Evolutionary conservation across 64 coral and sea anemone species (phyloP).

Genomic region (Montipora capricornis): DNA sequence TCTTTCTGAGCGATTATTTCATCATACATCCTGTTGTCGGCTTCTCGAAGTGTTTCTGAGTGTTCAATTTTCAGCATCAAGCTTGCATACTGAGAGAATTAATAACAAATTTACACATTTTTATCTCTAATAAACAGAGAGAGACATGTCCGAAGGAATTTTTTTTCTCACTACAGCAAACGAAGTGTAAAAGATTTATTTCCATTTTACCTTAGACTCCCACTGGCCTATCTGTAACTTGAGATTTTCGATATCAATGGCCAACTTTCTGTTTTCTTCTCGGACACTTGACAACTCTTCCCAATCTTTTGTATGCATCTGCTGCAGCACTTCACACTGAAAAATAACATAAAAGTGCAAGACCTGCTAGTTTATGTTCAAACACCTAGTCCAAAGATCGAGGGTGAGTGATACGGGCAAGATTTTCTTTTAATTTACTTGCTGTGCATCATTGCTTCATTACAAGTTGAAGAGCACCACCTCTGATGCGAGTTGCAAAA

Average conservation of each 20-base stretch:
- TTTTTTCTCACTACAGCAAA: neutral
- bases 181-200: neutral
- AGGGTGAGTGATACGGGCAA: too few species aligned
- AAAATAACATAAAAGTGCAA: neutral
- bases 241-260: neutral
- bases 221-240: neutral
- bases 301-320: neutral
- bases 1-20: slow-evolving; percentile 68
- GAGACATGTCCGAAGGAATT: neutral
- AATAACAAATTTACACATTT: neutral
- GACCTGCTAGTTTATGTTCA: neutral
- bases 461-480: too few species aligned
- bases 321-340: neutral
- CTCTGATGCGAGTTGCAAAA: too few species aligned
- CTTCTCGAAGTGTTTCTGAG: slow-evolving; percentile 66
- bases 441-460: too few species aligned
- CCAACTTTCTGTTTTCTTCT: slow-evolving; percentile 11
- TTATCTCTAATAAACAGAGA: too few species aligned
- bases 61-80: slow-evolving; percentile 62
- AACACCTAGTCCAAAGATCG: neutral
- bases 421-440: too few species aligned
- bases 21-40: slow-evolving; percentile 63
- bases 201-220: slow-evolving; percentile 5
- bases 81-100: slow-evolving; percentile 10
- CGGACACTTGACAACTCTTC: slow-evolving; percentile 9